Evolutionary conservation across 1,140 invertebrate species (phyloP), one percentile per base, ranked within the genome.

Genomic region (Camponotus floridanus): DNA sequence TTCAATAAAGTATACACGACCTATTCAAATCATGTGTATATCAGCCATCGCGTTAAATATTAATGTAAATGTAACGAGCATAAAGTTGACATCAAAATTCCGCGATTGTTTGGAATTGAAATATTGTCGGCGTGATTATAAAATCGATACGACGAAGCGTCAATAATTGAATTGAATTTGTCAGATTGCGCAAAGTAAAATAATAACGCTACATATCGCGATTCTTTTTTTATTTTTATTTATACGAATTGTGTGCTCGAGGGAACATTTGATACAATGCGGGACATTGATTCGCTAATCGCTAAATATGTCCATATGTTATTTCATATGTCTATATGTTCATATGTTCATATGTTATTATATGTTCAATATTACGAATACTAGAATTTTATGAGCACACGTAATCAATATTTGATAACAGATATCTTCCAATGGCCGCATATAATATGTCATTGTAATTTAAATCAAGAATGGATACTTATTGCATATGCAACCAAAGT

Each of bases 271-370:
- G 7, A n/a, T 39, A 21, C 62, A 68, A 55, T 79, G 42, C 18
- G 76, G 48, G 13, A 79, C 45, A 55, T 39, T 51, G 64, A 0
- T 68, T 42, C 39, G 33, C 4, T 39, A 33, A 39, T 80, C 21
- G 21, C 26, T 80, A 80, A 80, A 79, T 36, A 79, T 80, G 42
- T 80, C 33, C 45, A 64, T 39, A 70, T 57, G 70, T 80, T 67
- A 70, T 80, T n/a, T n/a, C n/a, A 79, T 36, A 79, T 80, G 42
- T 80, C 33, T 33, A 64, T 39, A 70, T 57, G 70, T 80, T 67
- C 70, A 79, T 36, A 79, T 80, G 42, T 80, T n/a, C 45, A 64
- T 39, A 70, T 57, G 70, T 80, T 67, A 70, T 80, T n/a, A n/a
- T n/a, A n/a, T n/a, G n/a, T n/a, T 70, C 15, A n/a, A 80, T 70